A percentile compares a stretch with the other conserved stretches of the same genome.
phyloP scores from a whole-genome alignment of 2,113 vertebrate genomes.

The Heterochromis multidens region DNA sequence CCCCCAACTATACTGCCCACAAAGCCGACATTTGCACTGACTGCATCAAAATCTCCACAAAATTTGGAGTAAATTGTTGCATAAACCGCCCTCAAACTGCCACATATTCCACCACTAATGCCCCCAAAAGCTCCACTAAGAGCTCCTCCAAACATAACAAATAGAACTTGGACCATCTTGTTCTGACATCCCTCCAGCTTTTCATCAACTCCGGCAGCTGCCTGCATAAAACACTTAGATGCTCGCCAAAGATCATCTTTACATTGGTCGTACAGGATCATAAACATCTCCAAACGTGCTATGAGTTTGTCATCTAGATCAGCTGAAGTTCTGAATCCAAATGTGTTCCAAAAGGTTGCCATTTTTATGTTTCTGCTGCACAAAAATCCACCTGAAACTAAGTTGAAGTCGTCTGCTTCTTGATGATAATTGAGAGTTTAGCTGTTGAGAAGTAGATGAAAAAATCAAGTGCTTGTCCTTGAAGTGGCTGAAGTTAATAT shows the following conservation, averaged over 20 bases:
- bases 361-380: background rate
- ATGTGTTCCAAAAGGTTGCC: background rate
- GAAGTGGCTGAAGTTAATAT: accelerated
- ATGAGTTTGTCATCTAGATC: background rate
- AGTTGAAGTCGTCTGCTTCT: background rate
- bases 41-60: background rate
- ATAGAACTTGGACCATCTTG: accelerated
- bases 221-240: background rate
- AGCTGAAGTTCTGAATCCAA: background rate
- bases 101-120: background rate
- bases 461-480: background rate
- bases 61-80: background rate
- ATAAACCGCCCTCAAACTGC: background rate
- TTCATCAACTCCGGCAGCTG: background rate
- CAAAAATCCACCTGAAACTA: background rate
- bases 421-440: no score
- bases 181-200: background rate
- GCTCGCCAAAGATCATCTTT: background rate
- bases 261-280: background rate
- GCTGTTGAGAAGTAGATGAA: background rate
- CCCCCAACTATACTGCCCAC: background rate
- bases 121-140: background rate
- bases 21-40: background rate
- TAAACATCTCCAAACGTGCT: background rate
- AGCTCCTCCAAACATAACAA: background rate